Base-by-base conservation (phyloP, 2,888 invertebrate genomes). In the Eucera pruinosa region DNA sequence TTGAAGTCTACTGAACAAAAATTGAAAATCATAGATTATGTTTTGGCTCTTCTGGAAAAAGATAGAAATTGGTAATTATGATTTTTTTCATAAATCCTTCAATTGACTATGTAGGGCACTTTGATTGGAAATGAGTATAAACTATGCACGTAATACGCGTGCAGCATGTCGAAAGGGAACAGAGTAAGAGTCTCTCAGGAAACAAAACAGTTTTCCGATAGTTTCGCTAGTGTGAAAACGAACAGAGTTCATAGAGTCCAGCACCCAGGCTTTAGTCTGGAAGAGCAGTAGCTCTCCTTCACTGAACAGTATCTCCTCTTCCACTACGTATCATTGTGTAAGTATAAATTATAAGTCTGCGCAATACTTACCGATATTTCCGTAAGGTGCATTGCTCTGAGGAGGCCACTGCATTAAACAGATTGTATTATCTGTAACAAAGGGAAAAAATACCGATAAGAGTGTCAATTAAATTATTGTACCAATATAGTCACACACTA, bases 201-300 rank as follows among this genome's bases (percentile, higher is more conserved):
- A 84, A 80, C 80, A 77, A 84, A 84, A 82, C 84, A 80, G 80
- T 84, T 84, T 82, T 41, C 76, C 82, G 74, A 84, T 84, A 84
- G 82, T 84, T 84, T 25, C 55, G 71, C 55, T 50, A 30, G 64
- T 52, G 78, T 52, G 82, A 84, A 80, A 80, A 78, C 82, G 80
- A 80, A 84, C 77, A 69, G 68, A 74, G 70, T 67, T 75, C 43
- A 41, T 27, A 30, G 39, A 57, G 60, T 47, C n/a, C n/a, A n/a
- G n/a, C n/a, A n/a, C n/a, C 57, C 41, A 58, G 61, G 50, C 69
- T 77, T 83, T 84, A 84, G 79, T 57, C 54, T 20, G 48, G 52
- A 54, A 64, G 36, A 52, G 47, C 45, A 25, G 43, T 9, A 15
- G 36, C 30, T n/a, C 5, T 3, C 39, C 13, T 2, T 5, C 15